phyloP scores from a whole-genome alignment of 2,888 invertebrate species.

The Lacanobia oleracea region DNA sequence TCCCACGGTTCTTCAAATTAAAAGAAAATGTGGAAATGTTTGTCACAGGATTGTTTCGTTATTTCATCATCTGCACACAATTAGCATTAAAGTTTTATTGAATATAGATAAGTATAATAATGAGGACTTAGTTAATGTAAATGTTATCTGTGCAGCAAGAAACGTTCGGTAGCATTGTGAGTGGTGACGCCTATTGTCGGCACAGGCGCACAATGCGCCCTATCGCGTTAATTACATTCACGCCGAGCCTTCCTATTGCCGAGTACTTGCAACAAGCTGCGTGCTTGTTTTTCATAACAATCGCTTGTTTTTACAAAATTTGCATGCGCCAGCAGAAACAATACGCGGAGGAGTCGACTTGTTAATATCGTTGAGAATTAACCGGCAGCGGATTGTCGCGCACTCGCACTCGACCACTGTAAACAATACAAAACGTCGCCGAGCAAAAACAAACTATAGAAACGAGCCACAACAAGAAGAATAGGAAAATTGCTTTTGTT shows the following conservation, averaged over 20 bases:
- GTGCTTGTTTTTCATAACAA: constrained; percentile 84
- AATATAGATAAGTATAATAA: constrained; percentile 62
- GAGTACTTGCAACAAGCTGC: constrained; percentile 74
- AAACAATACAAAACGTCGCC: constrained; percentile 89
- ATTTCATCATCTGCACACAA: constrained; percentile 44
- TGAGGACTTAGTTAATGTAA: constrained; percentile 58
- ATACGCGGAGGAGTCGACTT: constrained; percentile 81
- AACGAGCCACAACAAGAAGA: constrained; percentile 89
- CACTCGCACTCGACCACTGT: constrained; percentile 80
- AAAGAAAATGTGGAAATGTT: constrained; percentile 48
- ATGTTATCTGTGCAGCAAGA: constrained; percentile 64
- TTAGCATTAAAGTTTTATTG: constrained; percentile 61
- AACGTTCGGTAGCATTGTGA: constrained; percentile 57
- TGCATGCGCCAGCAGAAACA: constrained; percentile 81
- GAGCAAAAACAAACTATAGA: constrained; percentile 89
- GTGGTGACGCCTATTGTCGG: constrained; percentile 60
- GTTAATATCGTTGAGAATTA: constrained; percentile 88
- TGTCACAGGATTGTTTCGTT: constrained; percentile 53
- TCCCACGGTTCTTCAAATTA: constrained; percentile 36
- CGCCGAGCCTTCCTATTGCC: constrained; percentile 66
- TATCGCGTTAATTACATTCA: constrained; percentile 84
- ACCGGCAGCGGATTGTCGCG: constrained; percentile 89
- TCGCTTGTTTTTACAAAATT: constrained; percentile 86
- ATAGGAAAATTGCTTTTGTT: constrained; percentile 91
- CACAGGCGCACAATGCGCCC: constrained; percentile 67